These are phyloP conservation scores for Drosophila pseudotalamancana DNA, from an alignment of 2,888 invertebrate genomes.

Conservation along the genomic window DNA sequence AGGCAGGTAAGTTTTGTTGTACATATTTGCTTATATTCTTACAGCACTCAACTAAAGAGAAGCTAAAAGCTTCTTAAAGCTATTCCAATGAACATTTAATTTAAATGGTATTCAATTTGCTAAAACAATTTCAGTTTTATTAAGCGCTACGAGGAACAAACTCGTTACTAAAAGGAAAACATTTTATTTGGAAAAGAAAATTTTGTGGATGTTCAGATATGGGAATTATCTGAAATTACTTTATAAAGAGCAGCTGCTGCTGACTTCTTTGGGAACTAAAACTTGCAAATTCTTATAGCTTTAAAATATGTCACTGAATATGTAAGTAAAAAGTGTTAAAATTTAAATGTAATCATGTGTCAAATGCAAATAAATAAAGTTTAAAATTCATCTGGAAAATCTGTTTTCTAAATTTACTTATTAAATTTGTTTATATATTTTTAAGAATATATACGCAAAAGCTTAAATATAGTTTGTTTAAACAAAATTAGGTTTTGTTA, in stretches of 20 bases:
- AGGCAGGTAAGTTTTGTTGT: constrained; percentile 23
- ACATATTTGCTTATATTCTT: background rate
- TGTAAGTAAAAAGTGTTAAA: constrained; percentile 16
- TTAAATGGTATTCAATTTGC: background rate
- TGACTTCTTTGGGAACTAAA: background rate
- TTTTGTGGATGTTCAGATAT: background rate
- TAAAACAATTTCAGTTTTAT: constrained; percentile 52
- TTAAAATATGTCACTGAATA: constrained; percentile 5
- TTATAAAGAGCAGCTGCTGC: background rate
- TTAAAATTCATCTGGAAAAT: constrained; percentile 3
- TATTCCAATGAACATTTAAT: background rate
- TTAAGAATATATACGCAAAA: too few relatives aligned
- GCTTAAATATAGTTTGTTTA: too few relatives aligned
- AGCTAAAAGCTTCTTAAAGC: background rate
- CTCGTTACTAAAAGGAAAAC: constrained; percentile 51
- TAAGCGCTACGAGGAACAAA: constrained; percentile 52
- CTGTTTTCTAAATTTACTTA: background rate
- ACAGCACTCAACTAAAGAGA: constrained; percentile 12
- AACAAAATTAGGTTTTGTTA: too few relatives aligned
- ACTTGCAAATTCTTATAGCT: background rate
- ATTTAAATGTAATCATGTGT: constrained; percentile 21
- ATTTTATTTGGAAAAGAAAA: background rate
- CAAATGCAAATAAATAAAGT: constrained; percentile 34
- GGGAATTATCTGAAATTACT: background rate
- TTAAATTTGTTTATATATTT: too few relatives aligned